Evolutionary conservation across 2,888 invertebrate genomes (phyloP), one percentile per base, ranked within the genome.

Genomic region (Drosophila tanythrix): DNA sequence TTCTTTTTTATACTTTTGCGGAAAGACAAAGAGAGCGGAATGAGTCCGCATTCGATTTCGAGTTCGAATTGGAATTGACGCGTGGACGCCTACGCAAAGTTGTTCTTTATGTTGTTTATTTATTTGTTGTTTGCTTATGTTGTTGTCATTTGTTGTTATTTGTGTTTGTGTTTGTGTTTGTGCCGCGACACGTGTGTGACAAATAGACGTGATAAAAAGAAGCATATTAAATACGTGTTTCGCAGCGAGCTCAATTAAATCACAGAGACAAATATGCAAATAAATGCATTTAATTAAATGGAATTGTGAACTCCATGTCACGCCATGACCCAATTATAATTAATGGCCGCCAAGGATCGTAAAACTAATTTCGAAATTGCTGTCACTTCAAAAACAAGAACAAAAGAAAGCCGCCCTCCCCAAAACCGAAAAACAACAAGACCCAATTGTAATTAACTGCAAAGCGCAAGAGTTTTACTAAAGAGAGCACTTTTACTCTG

Each of bases 241-340:
- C 21, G 25, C n/a, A 31, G 56, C 56, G 8, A 52, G 58, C 43
- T 70, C 82, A 83, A 82, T 87, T 82, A 84, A 82, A 82, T 76
- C 80, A 68, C 21, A 36, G 63, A 58, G 57, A 80, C 78, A 78
- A 70, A 67, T 82, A 76, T 88, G 72, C 85, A 84, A 84, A 88
- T 85, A 85, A 85, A 85, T 85, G 72, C 58, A 73, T 84, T 76
- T 73, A 71, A 88, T 88, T 84, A 70, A 84, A 85, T 65, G 71
- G 71, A 78, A 78, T 67, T 59, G 46, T 62, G 33, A 65, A 50
- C 64, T 29, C 29, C 25, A 36, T 46, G 50, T 52, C 81, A 67
- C 63, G 66, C 73, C 33, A 76, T 55, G 63, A 33, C 46, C 69
- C 77, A 76, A 80, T 79, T 76, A 79, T 76, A 72, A 63, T 69